Evolutionary conservation across 2,797 vertebrate genomes (phyloP).

Genomic region (Eutrigla gurnardus): DNA sequence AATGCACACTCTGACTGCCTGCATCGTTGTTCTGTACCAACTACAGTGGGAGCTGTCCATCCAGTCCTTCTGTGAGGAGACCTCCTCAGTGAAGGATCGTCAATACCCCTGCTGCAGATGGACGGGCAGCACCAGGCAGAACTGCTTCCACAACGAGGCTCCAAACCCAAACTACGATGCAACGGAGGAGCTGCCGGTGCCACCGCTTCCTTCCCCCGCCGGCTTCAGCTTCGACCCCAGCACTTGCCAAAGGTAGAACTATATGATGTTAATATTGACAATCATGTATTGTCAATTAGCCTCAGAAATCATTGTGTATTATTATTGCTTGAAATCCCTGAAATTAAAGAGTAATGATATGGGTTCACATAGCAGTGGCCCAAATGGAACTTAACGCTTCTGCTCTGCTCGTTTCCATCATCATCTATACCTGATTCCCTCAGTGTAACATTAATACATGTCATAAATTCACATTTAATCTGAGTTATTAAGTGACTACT

Average conservation of each 20-base stretch:
- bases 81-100: slow-evolving; percentile 58
- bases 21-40: slow-evolving; percentile 24
- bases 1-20: slow-evolving; percentile 11
- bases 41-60: slow-evolving; percentile 80
- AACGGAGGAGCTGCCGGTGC: slow-evolving; percentile 38
- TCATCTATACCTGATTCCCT: too few relatives aligned
- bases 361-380: neutral
- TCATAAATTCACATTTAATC: too few relatives aligned
- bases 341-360: neutral
- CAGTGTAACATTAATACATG: too few relatives aligned
- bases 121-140: neutral
- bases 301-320: neutral
- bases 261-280: neutral
- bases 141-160: slow-evolving; percentile 75
- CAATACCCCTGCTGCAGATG: slow-evolving; percentile 75
- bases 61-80: slow-evolving; percentile 71
- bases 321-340: neutral
- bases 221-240: slow-evolving; percentile 73
- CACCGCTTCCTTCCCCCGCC: neutral
- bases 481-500: too few relatives aligned
- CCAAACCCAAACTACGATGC: slow-evolving; percentile 71
- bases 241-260: slow-evolving; percentile 66
- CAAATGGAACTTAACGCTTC: neutral
- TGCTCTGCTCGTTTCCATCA: neutral
- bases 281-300: neutral